Base-by-base conservation (phyloP, 2,797 vertebrate genomes). In the Margarornis squamiger region DNA sequence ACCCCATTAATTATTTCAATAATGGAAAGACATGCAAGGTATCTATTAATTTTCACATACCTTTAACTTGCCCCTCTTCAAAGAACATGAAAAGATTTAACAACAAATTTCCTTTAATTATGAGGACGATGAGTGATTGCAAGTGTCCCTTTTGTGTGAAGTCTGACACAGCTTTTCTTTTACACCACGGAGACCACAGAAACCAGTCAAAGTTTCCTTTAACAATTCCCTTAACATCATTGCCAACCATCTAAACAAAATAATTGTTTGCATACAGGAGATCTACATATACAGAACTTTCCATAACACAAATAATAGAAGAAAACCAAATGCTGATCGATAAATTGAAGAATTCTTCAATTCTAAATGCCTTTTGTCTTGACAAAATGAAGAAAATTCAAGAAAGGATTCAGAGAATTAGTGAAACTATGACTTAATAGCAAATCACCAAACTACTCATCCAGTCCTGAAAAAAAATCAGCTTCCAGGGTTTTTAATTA, bases 401-500 rank as follows among this genome's bases (percentile, higher is more conserved):
- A 85, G 36, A 87, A 95, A 81, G 34, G 7, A 81, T 74, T 73
- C 29, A 13, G 38, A 84, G 70, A 85, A 82, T 76, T 87, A 67
- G 36, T 61, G 30, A 54, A 90, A 85, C 57, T 90, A 14, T 88
- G 88, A 90, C 63, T 95, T 92, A 92, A 55, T 80, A 95, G 63
- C 93, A 94, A 96, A 91, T 92, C 90, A 91, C 71, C 22, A 39
- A 85, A 58, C 63, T 79, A 77, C 88, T 94, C 77, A 92, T 71
- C 45, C 59, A 93, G 52, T 76, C 29, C 52, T 87, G 78, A 95
- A 95, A 85, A 81, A 85, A 84, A 86, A 77, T 36, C 39, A 48
- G 68, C 65, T 94, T 89, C 93, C 81, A 91, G 81, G 88, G 94
- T 52, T 93, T 95, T 93, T 89, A 95, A 96, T 96, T 95, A 77